Base-by-base conservation (phyloP, 2,888 invertebrate genomes). In the Netelia melanura region DNA sequence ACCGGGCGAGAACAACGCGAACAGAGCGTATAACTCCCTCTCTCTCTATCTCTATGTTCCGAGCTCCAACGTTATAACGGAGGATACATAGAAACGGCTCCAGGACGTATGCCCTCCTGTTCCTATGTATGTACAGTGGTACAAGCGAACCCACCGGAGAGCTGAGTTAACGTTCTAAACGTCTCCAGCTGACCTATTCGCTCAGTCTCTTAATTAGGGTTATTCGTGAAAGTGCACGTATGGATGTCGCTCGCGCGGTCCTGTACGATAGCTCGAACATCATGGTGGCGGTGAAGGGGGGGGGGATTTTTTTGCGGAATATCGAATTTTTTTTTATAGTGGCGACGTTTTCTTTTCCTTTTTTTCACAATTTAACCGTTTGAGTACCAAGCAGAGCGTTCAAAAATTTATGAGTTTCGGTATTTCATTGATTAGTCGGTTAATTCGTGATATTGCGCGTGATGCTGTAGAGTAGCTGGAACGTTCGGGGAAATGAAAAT, bases 141-240 rank as follows among this genome's bases (percentile, higher is more conserved):
- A 58, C 52, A 80, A 58, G 72, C 65, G 25, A 80, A 65, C 80
- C 80, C 72, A 64, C 64, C 14, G 71, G 11, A 61, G 83, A 48
- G 44, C 74, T 67, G 80, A 80, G 80, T 80, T 80, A 80, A 80
- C 80, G 80, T 72, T 56, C 83, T 54, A 54, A 68, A 58, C 74
- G 78, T 78, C 78, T 58, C 72, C 68, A 68, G 78, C 61, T 80
- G 76, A 83, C 83, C 79, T 85, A 85, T 83, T 85, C 85, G 80
- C 80, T 64, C 58, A 25, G 64, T 74, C 80, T 71, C 79, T 85
- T 80, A 82, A 82, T 82, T 80, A 80, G 48, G 67, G 76, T 80
- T 76, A 76, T 58, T 67, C 65, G 71, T 48, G 80, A 67, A 74
- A 56, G 11, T 48, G 17, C 61, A 61, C 25, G 64, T 48, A 65